phyloP scores from a whole-genome alignment of 2,797 vertebrate genomes.

The Amazona ochrocephala region DNA sequence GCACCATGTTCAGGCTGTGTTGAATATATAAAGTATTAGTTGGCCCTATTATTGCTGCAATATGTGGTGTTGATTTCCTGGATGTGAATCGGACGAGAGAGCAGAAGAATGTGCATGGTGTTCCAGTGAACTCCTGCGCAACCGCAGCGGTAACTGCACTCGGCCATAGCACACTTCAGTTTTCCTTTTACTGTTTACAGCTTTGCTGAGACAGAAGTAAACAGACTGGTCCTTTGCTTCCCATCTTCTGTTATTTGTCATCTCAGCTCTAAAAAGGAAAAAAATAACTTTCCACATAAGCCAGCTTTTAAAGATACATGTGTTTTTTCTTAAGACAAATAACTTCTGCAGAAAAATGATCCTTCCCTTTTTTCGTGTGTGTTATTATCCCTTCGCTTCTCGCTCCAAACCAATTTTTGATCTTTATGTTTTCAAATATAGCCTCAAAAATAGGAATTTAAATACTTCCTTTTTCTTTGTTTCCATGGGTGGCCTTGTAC shows the following conservation, averaged over 20 bases:
- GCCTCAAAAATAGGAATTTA: background rate
- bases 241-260: background rate
- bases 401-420: background rate
- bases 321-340: constrained; percentile 6
- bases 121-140: background rate
- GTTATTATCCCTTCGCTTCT: background rate
- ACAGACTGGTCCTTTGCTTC: background rate
- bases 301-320: background rate
- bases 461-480: background rate
- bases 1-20: background rate
- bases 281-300: background rate
- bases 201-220: constrained; percentile 17
- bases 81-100: background rate
- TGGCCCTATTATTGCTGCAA: background rate
- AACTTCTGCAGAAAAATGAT: background rate
- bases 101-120: background rate
- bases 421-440: background rate
- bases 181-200: constrained; percentile 14
- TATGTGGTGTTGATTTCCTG: constrained; percentile 36
- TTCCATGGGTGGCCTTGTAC: constrained; percentile 40
- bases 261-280: constrained; percentile 1
- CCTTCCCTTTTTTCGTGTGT: background rate
- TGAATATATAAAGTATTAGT: background rate
- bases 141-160: fast-evolving
- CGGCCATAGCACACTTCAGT: fast-evolving